Evolutionary conservation across 1,140 invertebrate genomes (phyloP).

Genomic region (Drosophila aff.): DNA sequence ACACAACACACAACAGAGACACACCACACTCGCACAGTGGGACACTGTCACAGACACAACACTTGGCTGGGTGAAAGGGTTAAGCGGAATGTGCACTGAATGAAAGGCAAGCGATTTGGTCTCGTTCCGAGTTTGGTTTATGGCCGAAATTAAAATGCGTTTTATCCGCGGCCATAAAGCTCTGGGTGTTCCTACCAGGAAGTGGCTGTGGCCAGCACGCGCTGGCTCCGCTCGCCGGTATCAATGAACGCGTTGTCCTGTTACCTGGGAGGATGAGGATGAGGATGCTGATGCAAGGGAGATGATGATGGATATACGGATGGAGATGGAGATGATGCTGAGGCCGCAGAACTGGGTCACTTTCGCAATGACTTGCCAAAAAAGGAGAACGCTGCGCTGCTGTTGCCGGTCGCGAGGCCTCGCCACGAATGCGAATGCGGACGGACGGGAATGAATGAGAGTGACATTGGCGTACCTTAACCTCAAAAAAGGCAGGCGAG

Average conservation of each 20-base stretch:
- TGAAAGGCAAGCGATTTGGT: constrained; percentile 57
- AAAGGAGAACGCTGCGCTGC: constrained; percentile 62
- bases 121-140: constrained; percentile 58
- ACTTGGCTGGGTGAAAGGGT: constrained; percentile 70
- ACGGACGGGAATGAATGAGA: constrained; percentile 73
- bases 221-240: constrained; percentile 34
- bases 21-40: neutral
- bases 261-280: constrained; percentile 18
- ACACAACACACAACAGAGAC: neutral
- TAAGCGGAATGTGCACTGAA: constrained; percentile 64
- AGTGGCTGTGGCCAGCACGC: constrained; percentile 65
- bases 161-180: constrained; percentile 76
- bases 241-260: constrained; percentile 63
- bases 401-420: constrained; percentile 71
- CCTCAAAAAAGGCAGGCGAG: constrained; percentile 66
- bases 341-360: constrained; percentile 71
- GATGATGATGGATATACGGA: constrained; percentile 10
- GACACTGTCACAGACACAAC: constrained; percentile 16
- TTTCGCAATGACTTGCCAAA: constrained; percentile 81
- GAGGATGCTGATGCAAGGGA: constrained; percentile 1
- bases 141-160: constrained; percentile 76
- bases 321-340: constrained; percentile 1
- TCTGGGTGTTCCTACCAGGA: constrained; percentile 48
- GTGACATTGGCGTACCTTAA: constrained; percentile 83
- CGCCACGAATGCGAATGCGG: constrained; percentile 79